These are phyloP conservation scores for Oryzias javanicus DNA, from an alignment of 2,113 vertebrate genomes.

Conservation along the genomic window DNA sequence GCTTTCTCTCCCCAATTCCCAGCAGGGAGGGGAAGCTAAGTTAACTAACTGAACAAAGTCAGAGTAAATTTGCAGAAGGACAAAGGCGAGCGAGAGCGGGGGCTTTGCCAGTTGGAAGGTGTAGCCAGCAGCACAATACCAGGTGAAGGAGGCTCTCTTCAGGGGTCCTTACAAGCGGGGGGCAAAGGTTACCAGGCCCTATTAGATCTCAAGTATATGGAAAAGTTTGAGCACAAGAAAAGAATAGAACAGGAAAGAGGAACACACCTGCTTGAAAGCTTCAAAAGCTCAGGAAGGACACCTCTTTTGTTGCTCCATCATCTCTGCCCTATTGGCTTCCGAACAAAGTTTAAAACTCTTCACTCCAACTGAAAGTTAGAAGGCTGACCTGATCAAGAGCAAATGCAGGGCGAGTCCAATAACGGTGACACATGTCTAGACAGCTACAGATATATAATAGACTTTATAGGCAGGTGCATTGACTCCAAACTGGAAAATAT, in stretches of 20 bases:
- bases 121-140: constrained; percentile 82
- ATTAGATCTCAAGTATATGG: constrained; percentile 83
- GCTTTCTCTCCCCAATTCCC: constrained; percentile 72
- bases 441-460: constrained; percentile 55
- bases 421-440: constrained; percentile 69
- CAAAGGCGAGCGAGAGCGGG: constrained; percentile 78
- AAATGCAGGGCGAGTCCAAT: constrained; percentile 41
- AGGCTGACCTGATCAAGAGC: constrained; percentile 34
- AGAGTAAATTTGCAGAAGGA: constrained; percentile 83
- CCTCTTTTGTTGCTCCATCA: constrained; percentile 31
- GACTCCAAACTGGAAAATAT: constrained; percentile 41
- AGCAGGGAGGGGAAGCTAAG: constrained; percentile 90
- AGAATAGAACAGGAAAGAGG: constrained; percentile 59
- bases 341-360: constrained; percentile 36
- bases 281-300: constrained; percentile 54
- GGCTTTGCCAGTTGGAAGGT: constrained; percentile 59
- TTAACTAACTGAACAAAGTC: constrained; percentile 92
- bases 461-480: constrained; percentile 60
- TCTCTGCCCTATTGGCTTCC: constrained; percentile 29
- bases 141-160: constrained; percentile 86
- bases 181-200: constrained; percentile 86
- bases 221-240: constrained; percentile 56
- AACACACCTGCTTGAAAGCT: constrained; percentile 78
- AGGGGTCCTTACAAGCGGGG: constrained; percentile 66
- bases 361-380: constrained; percentile 10